Percentiles rank a stretch among this genome's conserved stretches.
Conservation (phyloP, 2,888 invertebrate genomes). For the Hybos culiciformis region DNA sequence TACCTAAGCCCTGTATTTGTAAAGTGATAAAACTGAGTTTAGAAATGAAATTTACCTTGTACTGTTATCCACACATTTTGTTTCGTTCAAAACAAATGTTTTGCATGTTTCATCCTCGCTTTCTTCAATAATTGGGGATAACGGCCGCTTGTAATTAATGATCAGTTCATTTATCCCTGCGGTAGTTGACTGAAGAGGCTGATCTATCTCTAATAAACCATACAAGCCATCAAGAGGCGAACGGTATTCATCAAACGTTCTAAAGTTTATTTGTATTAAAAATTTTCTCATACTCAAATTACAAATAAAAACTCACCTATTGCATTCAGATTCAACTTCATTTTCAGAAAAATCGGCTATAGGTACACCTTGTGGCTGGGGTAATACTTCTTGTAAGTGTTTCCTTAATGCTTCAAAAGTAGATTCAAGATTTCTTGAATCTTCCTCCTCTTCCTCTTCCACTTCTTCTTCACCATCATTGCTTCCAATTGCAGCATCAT, state of each 20-base stretch:
- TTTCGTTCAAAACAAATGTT: constrained; percentile 19
- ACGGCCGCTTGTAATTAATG: constrained; percentile 18
- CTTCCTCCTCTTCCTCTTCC: constrained; percentile 11
- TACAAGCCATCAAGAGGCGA: constrained; percentile 13
- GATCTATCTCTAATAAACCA: constrained; percentile 11
- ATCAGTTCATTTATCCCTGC: constrained; percentile 15
- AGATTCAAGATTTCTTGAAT: constrained; percentile 14
- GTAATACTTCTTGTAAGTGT: constrained; percentile 17
- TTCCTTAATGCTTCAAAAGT: constrained; percentile 17
- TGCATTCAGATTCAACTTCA: constrained; percentile 12
- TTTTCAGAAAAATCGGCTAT: constrained; percentile 16
- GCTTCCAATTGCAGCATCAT: constrained; percentile 3
- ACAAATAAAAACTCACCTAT: constrained; percentile 9
- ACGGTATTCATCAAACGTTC: constrained; percentile 15
- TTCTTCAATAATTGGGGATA: constrained; percentile 20
- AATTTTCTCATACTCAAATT: neutral
- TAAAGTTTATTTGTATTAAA: too few species aligned
- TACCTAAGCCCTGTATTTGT: too few species aligned
- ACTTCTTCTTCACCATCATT: constrained; percentile 12
- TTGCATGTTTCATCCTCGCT: constrained; percentile 20
- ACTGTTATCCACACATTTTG: constrained; percentile 18
- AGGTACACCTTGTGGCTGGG: constrained; percentile 14
- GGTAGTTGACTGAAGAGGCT: constrained; percentile 6
- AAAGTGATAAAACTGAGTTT: neutral
- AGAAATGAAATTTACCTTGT: constrained; percentile 14